Base-by-base conservation (phyloP, 2,113 vertebrate species). In the Cynoglossus semilaevis region DNA sequence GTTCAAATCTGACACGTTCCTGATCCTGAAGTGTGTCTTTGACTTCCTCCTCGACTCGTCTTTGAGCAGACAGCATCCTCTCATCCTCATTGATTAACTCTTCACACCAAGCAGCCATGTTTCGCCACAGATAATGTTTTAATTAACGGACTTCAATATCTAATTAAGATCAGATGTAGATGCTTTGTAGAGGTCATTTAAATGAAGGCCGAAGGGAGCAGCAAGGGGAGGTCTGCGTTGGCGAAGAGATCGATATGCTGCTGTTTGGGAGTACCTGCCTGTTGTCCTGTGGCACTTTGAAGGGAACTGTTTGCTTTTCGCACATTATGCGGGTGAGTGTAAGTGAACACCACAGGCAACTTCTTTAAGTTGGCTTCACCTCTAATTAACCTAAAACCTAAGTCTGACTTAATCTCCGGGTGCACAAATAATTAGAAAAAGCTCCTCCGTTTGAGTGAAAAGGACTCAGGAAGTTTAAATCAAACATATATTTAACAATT, bases 81-180 rank as follows among this genome's bases (percentile, higher is more conserved):
- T 80, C 82, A 80, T 83, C 83, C 75, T 46, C 79, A 88, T 89
- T 75, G 87, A 89, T 88, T 83, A 76, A 75, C 60, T 80, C 65
- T 51, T 87, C 82, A 77, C 70, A 71, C 60, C 47, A 60, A 56
- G 81, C 83, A 79, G 78, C 74, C 82, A 81, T 86, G 85, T 85
- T 82, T 80, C 13, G 66, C 77, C 70, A 56, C 68, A 89, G 82
- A 88, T 88, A 87, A 87, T 87, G 87, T 85, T 89, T 89, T 89
- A 88, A 88, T 88, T 88, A 88, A 86, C 70, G 77, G 67, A 86
- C 87, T 86, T 89, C 87, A 88, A 86, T 88, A 88, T 85, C 85
- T 85, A 85, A 89, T 89, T 89, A 89, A 89, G 85, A 89, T 87
- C 68, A 83, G 85, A 85, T 86, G 85, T 84, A 87, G 85, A 86